Evolutionary conservation across 1,140 invertebrate genomes (phyloP).

Genomic region (Cephus cinctus): DNA sequence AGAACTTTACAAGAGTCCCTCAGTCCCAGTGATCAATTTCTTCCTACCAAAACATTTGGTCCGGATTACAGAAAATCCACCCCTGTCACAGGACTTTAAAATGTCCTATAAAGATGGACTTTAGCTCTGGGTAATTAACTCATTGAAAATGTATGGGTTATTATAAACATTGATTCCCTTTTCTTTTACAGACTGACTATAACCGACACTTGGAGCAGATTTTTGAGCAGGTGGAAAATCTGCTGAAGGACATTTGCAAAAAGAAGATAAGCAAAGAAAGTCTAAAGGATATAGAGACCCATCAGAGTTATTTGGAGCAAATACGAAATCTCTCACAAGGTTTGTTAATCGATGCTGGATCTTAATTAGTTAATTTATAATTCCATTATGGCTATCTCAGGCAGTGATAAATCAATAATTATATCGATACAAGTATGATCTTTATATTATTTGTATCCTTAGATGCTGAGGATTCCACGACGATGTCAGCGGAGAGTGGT

Average conservation of each 20-base stretch:
- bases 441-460: background rate
- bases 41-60: too few species aligned
- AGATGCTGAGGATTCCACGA: conserved; percentile 27
- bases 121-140: too few species aligned
- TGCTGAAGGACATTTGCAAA: conserved; percentile 33
- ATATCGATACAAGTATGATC: background rate
- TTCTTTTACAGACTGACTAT: conserved; percentile 64
- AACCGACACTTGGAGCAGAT: conserved; percentile 69
- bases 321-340: conserved; percentile 31
- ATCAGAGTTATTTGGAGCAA: conserved; percentile 38
- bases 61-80: too few species aligned
- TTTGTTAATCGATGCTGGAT: conserved; percentile 16
- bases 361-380: too few species aligned
- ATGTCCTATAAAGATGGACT: too few species aligned
- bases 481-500: conserved; percentile 57
- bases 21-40: too few species aligned
- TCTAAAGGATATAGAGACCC: conserved; percentile 28
- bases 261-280: conserved; percentile 25
- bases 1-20: too few species aligned
- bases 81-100: too few species aligned
- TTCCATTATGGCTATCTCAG: background rate
- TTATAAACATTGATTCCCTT: conserved; percentile 5
- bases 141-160: too few species aligned
- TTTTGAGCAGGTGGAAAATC: conserved; percentile 32
- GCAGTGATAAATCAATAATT: background rate